Conservation (phyloP, 2,888 invertebrate species). For the Erynnis tages region DNA sequence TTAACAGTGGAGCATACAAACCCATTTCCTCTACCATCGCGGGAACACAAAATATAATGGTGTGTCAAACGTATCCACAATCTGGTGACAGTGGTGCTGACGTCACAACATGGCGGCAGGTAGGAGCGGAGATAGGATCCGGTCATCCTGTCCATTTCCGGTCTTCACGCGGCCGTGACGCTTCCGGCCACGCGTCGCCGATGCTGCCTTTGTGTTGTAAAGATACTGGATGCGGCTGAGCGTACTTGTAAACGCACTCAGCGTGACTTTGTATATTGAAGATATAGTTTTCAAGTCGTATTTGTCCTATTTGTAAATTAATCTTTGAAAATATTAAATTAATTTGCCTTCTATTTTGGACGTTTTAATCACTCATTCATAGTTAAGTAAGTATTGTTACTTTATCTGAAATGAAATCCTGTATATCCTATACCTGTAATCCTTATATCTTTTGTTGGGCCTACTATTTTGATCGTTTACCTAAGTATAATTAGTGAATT, state of each 20-base stretch:
- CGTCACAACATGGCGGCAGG: slow-evolving; percentile 76
- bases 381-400: too few species aligned
- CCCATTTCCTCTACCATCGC: slow-evolving; percentile 21
- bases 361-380: too few species aligned
- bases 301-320: too few species aligned
- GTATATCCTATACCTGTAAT: too few species aligned
- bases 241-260: neutral
- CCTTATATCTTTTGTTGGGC: too few species aligned
- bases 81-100: slow-evolving; percentile 48
- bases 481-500: too few species aligned
- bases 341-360: too few species aligned
- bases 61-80: slow-evolving; percentile 37
- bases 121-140: slow-evolving; percentile 80
- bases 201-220: slow-evolving; percentile 54
- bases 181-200: slow-evolving; percentile 79
- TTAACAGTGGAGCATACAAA: slow-evolving; percentile 19
- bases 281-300: too few species aligned
- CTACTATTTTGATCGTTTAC: too few species aligned
- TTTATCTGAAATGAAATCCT: too few species aligned
- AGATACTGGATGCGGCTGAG: slow-evolving; percentile 49
- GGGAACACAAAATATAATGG: slow-evolving; percentile 19
- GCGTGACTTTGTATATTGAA: too few species aligned
- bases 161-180: slow-evolving; percentile 82
- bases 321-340: too few species aligned
- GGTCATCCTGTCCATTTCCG: slow-evolving; percentile 82